Evolutionary conservation across 2,113 vertebrate species (phyloP), one percentile per base, ranked within the genome.

Genomic region (Rhinolophus sinicus): DNA sequence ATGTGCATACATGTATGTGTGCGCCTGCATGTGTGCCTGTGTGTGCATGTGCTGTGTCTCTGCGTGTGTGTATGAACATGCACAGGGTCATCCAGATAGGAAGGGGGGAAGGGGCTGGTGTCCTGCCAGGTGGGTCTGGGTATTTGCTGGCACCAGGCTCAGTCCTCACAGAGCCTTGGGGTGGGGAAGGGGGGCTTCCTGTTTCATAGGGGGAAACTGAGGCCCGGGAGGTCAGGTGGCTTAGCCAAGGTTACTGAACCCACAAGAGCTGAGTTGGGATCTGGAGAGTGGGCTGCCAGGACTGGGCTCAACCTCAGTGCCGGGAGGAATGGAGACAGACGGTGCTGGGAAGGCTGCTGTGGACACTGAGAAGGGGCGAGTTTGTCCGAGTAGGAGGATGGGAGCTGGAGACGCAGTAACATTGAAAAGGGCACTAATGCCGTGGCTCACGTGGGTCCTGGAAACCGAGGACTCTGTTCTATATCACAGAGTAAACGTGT

Each of bases 401-500:
- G 11, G 76, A 18, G 30, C 60, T 9, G 65, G 30, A 47, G 12
- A 47, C 38, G 11, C 38, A 4, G 35, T 0, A 2, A 44, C 52
- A 15, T 44, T 30, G 28, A 19, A 44, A 38, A 19, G 60, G 40
- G 44, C 18, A 0, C 26, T 3, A 33, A 30, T 18, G 1, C 15
- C 1, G 0, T 0, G 19, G 38, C 47, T 56, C 8, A 40, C 14
- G 2, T 5, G 54, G 60, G 18, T 10, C 40, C 21, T 52, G 2
- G 47, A 50, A 56, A 58, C 6, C 24, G 6, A 4, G 24, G 60
- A 6, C 35, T 70, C 1, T 33, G 15, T 44, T 14, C 62, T 5
- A 2, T 11, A 11, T 38, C 38, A 8, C 40, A 52, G 30, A 14
- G 52, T 21, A 15, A 56, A 38, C 0, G 0, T 1, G 15, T 30